Percentiles rank a stretch among this genome's conserved stretches.
phyloP scores from a whole-genome alignment of 2,797 vertebrate genomes.

The Parambassis ranga region DNA sequence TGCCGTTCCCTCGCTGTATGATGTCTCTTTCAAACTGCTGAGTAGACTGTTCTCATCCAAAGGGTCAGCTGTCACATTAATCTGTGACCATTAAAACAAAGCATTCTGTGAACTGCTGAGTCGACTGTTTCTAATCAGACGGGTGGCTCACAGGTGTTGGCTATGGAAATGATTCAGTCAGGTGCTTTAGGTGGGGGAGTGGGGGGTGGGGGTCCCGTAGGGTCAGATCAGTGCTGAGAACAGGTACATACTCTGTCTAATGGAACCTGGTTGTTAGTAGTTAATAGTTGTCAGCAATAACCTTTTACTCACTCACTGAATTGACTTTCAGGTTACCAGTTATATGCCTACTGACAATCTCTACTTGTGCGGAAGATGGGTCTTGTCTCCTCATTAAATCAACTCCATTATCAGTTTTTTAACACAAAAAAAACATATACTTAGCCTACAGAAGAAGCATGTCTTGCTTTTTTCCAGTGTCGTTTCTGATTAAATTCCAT shows the following conservation, averaged over 20 bases:
- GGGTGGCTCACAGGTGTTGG: slow-evolving; percentile 9
- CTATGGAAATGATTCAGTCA: slow-evolving; percentile 10
- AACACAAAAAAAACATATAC: no score
- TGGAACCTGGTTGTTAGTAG: not conserved
- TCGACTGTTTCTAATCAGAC: slow-evolving; percentile 21
- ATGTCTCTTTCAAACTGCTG: slow-evolving; percentile 41
- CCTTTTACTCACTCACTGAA: not conserved
- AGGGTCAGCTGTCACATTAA: slow-evolving; percentile 59
- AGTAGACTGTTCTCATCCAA: slow-evolving; percentile 28
- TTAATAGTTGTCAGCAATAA: not conserved
- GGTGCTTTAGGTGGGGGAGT: slow-evolving; percentile 2
- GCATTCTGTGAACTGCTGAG: slow-evolving; percentile 38
- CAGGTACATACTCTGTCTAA: not conserved
- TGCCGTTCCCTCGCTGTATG: no score
- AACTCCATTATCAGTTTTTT: no score
- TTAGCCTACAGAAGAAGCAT: no score
- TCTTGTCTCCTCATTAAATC: no score
- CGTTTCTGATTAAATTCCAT: no score
- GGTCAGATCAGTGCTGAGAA: slow-evolving; percentile 2
- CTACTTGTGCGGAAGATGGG: no score
- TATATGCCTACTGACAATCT: no score
- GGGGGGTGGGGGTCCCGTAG: not conserved
- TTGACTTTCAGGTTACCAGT: not conserved
- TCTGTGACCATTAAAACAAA: slow-evolving; percentile 57
- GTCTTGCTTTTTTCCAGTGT: no score